Evolutionary conservation across 1,140 invertebrate species (phyloP).

Genomic region (Drosophila nasuta): DNA sequence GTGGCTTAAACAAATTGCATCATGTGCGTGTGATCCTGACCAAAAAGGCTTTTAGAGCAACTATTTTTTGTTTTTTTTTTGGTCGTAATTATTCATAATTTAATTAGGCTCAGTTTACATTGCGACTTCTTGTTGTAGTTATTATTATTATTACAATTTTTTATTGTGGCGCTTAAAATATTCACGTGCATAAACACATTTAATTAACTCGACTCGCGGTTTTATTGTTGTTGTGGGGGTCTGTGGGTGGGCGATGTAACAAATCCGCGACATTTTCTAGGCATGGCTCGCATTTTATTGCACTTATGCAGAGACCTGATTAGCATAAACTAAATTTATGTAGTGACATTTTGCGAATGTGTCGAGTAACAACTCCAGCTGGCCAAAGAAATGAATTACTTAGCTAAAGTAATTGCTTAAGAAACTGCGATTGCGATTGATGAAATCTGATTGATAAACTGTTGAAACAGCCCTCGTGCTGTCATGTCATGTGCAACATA

Average conservation of each 20-base stretch:
- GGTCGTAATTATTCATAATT: constrained; percentile 83
- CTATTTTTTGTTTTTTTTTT: constrained; percentile 40
- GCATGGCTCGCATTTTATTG: constrained; percentile 52
- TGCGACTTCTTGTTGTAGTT: constrained; percentile 51
- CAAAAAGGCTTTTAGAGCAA: constrained; percentile 60
- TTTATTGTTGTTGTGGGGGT: too few species aligned
- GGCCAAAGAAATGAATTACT: too few species aligned
- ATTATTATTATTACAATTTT: constrained; percentile 56
- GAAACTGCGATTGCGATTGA: too few species aligned
- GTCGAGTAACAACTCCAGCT: too few species aligned
- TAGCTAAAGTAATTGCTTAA: neutral
- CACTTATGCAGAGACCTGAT: constrained; percentile 57
- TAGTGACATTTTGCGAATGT: constrained; percentile 16
- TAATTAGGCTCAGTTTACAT: constrained; percentile 84
- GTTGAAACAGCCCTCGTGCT: constrained; percentile 28
- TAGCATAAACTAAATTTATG: constrained; percentile 64
- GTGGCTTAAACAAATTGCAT: constrained; percentile 79
- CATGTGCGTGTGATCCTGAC: constrained; percentile 74
- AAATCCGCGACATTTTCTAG: constrained; percentile 49
- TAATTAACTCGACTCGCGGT: constrained; percentile 64
- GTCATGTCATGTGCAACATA: constrained; percentile 18
- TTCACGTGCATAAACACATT: constrained; percentile 84
- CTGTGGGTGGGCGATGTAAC: neutral
- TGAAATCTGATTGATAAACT: constrained; percentile 6
- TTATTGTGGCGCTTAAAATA: constrained; percentile 63